Evolutionary conservation across 2,113 vertebrate genomes (phyloP).

Genomic region (Orcinus orca): DNA sequence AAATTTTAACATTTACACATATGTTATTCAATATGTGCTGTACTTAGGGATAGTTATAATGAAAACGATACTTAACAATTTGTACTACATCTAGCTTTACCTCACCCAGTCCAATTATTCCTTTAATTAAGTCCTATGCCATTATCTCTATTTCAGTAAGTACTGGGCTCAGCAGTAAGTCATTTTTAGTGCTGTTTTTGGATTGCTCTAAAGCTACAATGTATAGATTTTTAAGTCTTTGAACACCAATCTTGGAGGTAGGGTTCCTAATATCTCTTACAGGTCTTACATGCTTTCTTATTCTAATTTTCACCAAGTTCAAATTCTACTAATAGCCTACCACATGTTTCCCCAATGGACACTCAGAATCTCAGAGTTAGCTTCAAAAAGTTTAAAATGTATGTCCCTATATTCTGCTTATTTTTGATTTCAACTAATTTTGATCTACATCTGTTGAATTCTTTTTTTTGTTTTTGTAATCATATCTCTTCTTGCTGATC

Average conservation of each 20-base stretch:
- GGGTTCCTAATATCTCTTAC: not conserved
- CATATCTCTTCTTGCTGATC: not conserved
- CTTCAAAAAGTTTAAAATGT: not conserved
- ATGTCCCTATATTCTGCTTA: not conserved
- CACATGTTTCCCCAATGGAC: not conserved
- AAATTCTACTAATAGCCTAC: not conserved
- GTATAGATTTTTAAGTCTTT: not conserved
- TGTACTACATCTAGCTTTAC: not conserved
- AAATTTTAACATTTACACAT: slow-evolving; percentile 21
- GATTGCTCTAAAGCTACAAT: not conserved
- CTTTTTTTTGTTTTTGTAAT: not conserved
- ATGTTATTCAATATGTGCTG: not conserved
- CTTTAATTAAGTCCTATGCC: not conserved
- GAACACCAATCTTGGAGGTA: not conserved
- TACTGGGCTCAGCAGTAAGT: not conserved
- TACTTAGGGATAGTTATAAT: not conserved
- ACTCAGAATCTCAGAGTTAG: not conserved
- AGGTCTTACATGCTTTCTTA: not conserved
- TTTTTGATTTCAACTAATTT: not conserved
- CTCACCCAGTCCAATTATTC: not conserved
- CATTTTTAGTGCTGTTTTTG: not conserved
- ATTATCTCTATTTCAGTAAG: not conserved
- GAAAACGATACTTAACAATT: not conserved
- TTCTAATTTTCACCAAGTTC: not conserved
- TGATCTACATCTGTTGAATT: not conserved